Evolutionary conservation across 2,797 vertebrate species (phyloP).

Genomic region (Phrynocephalus forsythii): DNA sequence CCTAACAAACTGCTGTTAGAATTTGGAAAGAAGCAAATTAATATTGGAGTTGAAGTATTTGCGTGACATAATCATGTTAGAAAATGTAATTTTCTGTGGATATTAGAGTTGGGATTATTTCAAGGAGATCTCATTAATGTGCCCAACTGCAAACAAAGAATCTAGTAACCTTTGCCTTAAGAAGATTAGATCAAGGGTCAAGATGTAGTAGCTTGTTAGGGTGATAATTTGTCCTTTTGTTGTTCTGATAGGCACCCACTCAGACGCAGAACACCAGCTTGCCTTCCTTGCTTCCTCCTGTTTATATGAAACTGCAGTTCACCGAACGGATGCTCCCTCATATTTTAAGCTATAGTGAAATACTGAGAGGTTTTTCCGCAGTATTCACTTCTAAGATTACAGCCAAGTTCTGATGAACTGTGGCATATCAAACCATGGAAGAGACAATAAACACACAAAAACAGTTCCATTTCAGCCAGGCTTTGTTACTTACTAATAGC

Average conservation of each 20-base stretch:
- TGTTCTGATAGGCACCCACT: neutral
- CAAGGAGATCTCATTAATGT: slow-evolving; percentile 74
- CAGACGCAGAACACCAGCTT: too few relatives aligned
- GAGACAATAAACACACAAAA: neutral
- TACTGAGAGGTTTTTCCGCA: neutral
- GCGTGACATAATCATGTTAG: slow-evolving; percentile 72
- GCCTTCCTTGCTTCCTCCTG: neutral
- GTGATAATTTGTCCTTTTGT: slow-evolving; percentile 68
- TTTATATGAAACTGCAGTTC: neutral
- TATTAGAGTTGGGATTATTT: slow-evolving; percentile 77
- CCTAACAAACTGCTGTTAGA: slow-evolving; percentile 62
- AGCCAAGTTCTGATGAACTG: neutral
- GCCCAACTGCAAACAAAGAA: slow-evolving; percentile 70
- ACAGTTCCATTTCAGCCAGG: neutral
- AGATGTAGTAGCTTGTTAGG: slow-evolving; percentile 58
- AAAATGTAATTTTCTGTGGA: slow-evolving; percentile 77
- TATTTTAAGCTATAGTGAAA: neutral
- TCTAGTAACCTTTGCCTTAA: slow-evolving; percentile 69
- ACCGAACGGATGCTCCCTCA: slow-evolving; percentile 23
- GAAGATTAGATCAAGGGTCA: slow-evolving; percentile 71
- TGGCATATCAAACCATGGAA: neutral
- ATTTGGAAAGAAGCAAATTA: slow-evolving; percentile 71
- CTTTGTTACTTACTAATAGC: neutral
- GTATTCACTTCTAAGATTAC: slow-evolving; percentile 17
- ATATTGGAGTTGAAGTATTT: slow-evolving; percentile 62